phyloP scores from a whole-genome alignment of 2,888 invertebrate species.

The Cotesia congregata region DNA sequence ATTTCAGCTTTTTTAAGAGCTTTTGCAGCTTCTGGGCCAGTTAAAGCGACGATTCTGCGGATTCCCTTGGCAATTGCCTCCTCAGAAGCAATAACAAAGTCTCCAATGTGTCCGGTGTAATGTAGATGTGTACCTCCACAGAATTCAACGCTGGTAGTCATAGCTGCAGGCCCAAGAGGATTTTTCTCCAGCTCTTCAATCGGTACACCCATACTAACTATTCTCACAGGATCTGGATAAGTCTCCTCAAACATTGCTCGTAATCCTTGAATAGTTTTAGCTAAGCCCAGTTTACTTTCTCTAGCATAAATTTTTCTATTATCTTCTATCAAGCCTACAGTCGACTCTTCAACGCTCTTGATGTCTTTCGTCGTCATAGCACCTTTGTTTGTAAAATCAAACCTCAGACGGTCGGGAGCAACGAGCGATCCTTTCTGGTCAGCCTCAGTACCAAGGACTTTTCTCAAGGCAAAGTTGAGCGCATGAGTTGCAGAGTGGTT shows the following conservation, averaged over 20 bases:
- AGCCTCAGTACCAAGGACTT: constrained; percentile 90
- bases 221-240: constrained; percentile 95
- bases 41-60: constrained; percentile 95
- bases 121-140: constrained; percentile 98
- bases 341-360: constrained; percentile 85
- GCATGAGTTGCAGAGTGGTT: constrained; percentile 99
- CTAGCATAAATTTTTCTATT: constrained; percentile 90
- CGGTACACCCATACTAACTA: constrained; percentile 94
- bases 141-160: constrained; percentile 95
- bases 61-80: constrained; percentile 99
- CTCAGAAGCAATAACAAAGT: constrained; percentile 96
- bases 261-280: constrained; percentile 92
- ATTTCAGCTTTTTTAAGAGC: constrained; percentile 85
- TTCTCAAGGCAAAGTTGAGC: constrained; percentile 92
- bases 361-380: constrained; percentile 92
- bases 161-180: constrained; percentile 84
- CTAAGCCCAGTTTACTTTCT: constrained; percentile 84
- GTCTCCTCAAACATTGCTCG: constrained; percentile 99
- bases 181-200: constrained; percentile 90
- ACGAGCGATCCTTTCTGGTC: constrained; percentile 98
- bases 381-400: constrained; percentile 96
- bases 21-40: constrained; percentile 93
- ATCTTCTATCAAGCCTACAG: constrained; percentile 81
- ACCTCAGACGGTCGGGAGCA: constrained; percentile 95
- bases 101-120: constrained; percentile 92